These are phyloP conservation scores for Aphrophora alni DNA, from an alignment of 2,888 invertebrate species.

Conservation along the genomic window DNA sequence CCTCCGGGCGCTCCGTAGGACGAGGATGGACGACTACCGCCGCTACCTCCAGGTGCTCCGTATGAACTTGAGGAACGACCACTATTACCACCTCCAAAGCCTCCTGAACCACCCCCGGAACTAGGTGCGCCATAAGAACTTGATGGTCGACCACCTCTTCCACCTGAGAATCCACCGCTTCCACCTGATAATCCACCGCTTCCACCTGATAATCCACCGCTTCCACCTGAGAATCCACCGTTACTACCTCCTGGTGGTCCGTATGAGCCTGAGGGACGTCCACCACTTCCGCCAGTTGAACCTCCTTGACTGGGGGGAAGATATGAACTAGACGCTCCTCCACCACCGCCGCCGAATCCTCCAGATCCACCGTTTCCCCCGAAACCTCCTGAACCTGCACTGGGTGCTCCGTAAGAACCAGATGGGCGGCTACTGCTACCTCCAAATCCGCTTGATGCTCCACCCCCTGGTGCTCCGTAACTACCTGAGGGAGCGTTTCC, in stretches of 20 bases:
- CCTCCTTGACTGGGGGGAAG: too few species aligned
- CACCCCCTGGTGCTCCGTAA: neutral
- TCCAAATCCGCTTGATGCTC: constrained; percentile 19
- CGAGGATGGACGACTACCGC: constrained; percentile 23
- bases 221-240: neutral
- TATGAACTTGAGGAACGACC: constrained; percentile 28
- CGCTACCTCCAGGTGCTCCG: constrained; percentile 26
- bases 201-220: constrained; percentile 3
- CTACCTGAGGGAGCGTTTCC: neutral
- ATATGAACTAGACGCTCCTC: too few species aligned
- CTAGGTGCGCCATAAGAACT: neutral
- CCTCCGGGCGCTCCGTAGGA: constrained; percentile 17
- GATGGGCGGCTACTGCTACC: constrained; percentile 25
- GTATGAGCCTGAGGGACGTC: constrained; percentile 17
- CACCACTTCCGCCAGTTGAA: neutral
- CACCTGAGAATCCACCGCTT: neutral
- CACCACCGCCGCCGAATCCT: neutral
- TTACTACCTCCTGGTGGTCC: constrained; percentile 21
- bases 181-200: constrained; percentile 2
- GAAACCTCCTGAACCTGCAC: constrained; percentile 11
- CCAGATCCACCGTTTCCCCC: constrained; percentile 10
- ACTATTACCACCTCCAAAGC: constrained; percentile 15
- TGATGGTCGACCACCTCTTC: neutral
- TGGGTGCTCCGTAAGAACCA: constrained; percentile 31
- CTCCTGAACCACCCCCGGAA: neutral